Evolutionary conservation across 2,888 invertebrate genomes (phyloP), one percentile per base, ranked within the genome.

Genomic region (Sminthurides aquaticus): DNA sequence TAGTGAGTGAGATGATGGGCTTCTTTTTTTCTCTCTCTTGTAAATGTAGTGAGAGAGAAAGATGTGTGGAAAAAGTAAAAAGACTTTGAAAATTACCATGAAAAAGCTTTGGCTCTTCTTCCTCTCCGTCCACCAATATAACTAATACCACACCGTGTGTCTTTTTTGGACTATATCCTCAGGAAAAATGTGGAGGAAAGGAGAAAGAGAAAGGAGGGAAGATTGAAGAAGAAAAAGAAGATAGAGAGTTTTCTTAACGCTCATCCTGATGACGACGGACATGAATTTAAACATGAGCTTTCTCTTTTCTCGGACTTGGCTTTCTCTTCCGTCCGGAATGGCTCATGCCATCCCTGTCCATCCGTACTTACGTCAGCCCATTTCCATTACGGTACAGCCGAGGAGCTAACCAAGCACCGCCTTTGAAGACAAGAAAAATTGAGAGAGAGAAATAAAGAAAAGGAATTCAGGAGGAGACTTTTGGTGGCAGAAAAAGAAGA

Each of bases 251-350:
- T 58, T 28, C 54, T 8, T 52, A n/a, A n/a, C n/a, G n/a, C n/a
- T 52, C n/a, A 52, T 52, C 54, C 20, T 56, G 25, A 22, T 8
- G 25, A 56, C 15, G 22, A 56, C 15, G 24, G n/a, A 49, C 57
- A 63, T 63, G 58, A 57, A 63, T 63, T 63, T 58, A 63, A 63
- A 63, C 63, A 63, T 63, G 63, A 63, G 63, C 29, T 27, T 54
- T n/a, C n/a, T n/a, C n/a, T n/a, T n/a, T n/a, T n/a, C n/a, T n/a
- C n/a, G n/a, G n/a, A n/a, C n/a, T n/a, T n/a, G n/a, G n/a, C n/a
- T n/a, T n/a, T n/a, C n/a, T n/a, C n/a, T n/a, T n/a, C n/a, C n/a
- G n/a, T n/a, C n/a, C n/a, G n/a, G n/a, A n/a, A n/a, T n/a, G n/a
- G n/a, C n/a, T n/a, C n/a, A n/a, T n/a, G n/a, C n/a, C n/a, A n/a